These are phyloP conservation scores for Nipponia nippon DNA, from an alignment of 2,113 vertebrate genomes.

Conservation along the genomic window DNA sequence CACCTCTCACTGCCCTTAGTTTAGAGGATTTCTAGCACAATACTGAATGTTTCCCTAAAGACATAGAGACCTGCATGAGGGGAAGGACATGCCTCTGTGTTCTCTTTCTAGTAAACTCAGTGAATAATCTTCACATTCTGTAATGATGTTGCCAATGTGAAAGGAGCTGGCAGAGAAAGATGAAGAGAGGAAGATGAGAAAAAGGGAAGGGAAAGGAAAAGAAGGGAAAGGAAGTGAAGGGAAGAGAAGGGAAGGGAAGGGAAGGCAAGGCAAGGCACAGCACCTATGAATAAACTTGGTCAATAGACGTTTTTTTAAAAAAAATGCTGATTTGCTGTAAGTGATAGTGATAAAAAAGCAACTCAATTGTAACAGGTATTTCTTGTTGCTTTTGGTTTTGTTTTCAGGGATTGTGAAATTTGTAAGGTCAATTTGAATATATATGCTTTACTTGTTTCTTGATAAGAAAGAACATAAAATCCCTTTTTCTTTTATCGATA, in stretches of 20 bases:
- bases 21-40: not conserved
- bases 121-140: not conserved
- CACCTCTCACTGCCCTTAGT: not conserved
- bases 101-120: not conserved
- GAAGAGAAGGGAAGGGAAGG: not conserved
- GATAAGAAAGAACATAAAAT: not conserved
- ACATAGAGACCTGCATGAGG: not conserved
- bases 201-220: not conserved
- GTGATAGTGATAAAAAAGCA: not conserved
- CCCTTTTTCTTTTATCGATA: not conserved
- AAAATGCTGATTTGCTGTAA: not conserved
- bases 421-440: not conserved
- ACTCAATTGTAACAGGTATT: not conserved
- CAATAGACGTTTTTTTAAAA: not conserved
- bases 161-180: not conserved
- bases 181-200: not conserved
- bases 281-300: not conserved
- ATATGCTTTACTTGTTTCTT: not conserved
- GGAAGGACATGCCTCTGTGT: not conserved
- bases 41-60: not conserved
- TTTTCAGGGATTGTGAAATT: not conserved
- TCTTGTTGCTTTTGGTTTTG: not conserved
- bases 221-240: not conserved
- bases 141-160: not conserved
- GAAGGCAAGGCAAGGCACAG: not conserved